phyloP scores from a whole-genome alignment of 1,140 invertebrate species.

The Habropoda laboriosa region DNA sequence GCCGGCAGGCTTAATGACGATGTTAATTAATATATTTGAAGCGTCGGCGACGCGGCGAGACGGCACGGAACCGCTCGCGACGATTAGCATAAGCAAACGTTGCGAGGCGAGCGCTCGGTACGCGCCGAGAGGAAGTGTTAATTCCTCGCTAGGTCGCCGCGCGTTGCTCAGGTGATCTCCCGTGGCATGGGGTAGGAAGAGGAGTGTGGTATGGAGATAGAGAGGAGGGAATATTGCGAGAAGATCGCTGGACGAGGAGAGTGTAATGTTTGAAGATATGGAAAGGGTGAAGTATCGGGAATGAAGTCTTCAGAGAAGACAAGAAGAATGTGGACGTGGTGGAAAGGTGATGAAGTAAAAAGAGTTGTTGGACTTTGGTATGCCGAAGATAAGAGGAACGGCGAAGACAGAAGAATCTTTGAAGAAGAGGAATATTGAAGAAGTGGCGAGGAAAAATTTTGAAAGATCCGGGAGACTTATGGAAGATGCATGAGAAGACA shows the following conservation, averaged over 20 bases:
- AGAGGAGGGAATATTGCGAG: background rate
- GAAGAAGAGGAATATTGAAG: background rate
- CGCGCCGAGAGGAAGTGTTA: constrained; percentile 73
- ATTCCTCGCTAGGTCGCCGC: constrained; percentile 68
- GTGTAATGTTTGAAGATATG: background rate
- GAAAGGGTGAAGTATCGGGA: background rate
- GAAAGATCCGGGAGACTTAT: background rate
- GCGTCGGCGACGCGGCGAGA: constrained; percentile 63
- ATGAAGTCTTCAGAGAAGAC: no score
- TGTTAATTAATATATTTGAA: constrained; percentile 78
- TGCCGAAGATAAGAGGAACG: background rate
- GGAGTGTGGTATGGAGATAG: background rate
- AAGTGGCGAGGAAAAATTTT: no score
- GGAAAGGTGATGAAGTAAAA: background rate
- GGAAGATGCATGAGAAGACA: constrained; percentile 3
- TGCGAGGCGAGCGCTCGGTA: constrained; percentile 55
- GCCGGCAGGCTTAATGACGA: constrained; percentile 70
- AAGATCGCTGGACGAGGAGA: background rate
- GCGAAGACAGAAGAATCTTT: background rate
- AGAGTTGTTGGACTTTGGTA: background rate
- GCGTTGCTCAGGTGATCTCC: constrained; percentile 16
- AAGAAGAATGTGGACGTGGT: background rate
- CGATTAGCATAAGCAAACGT: constrained; percentile 76
- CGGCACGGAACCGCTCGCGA: constrained; percentile 51
- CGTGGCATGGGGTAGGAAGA: background rate